These are phyloP conservation scores for Apotomis betuletana DNA, from an alignment of 2,888 invertebrate species.

Conservation along the genomic window DNA sequence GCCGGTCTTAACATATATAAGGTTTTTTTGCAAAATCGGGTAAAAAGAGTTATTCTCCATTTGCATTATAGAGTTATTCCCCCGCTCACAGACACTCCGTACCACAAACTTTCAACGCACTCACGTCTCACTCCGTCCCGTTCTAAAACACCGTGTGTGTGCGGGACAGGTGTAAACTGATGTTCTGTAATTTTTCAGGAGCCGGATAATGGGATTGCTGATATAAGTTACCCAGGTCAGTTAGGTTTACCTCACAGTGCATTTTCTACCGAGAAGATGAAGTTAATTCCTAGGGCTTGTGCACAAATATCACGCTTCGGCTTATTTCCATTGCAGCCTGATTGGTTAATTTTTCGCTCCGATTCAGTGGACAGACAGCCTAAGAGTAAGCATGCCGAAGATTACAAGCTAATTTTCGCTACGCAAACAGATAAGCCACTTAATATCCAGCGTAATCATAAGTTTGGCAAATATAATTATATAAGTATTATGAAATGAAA, in stretches of 20 bases:
- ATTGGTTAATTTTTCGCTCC: too few species aligned
- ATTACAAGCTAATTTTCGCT: constrained; percentile 3
- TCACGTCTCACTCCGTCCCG: constrained; percentile 8
- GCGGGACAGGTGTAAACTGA: constrained; percentile 19
- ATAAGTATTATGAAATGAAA: not conserved
- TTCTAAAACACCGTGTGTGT: constrained; percentile 3
- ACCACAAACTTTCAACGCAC: constrained; percentile 13
- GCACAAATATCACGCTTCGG: too few species aligned
- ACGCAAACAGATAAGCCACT: not conserved
- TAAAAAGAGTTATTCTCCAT: too few species aligned
- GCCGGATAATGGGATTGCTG: constrained; percentile 28
- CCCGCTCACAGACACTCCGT: constrained; percentile 19
- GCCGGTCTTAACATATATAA: too few species aligned
- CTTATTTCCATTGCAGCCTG: too few species aligned
- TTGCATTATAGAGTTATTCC: not conserved
- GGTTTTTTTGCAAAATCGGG: too few species aligned
- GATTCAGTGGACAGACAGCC: too few species aligned
- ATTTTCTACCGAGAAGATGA: constrained; percentile 9
- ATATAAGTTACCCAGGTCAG: constrained; percentile 27
- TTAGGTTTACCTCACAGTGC: constrained; percentile 27
- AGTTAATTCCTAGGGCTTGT: not conserved
- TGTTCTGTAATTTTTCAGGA: constrained; percentile 36
- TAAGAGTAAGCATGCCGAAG: not conserved
- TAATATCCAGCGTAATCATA: constrained; percentile 11
- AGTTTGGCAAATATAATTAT: constrained; percentile 11